These are phyloP conservation scores for Epinephelus fuscoguttatus DNA, from an alignment of 2,113 vertebrate species.

Conservation along the genomic window DNA sequence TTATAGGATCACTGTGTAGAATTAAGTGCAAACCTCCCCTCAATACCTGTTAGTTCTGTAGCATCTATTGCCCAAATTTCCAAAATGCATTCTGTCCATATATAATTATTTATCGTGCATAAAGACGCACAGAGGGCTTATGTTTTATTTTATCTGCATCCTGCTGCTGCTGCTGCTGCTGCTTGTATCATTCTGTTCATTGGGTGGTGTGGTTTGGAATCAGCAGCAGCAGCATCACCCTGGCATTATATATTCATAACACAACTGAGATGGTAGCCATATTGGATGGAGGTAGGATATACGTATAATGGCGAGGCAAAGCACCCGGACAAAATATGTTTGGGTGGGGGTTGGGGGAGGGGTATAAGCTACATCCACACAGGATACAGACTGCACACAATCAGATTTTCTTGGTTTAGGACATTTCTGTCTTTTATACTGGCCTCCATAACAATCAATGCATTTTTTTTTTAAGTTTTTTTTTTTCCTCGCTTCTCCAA, in stretches of 20 bases:
- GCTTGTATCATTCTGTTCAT: not conserved
- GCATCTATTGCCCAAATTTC: not conserved
- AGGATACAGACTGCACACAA: slow-evolving; percentile 38
- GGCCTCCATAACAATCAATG: not conserved
- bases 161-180: slow-evolving; percentile 20
- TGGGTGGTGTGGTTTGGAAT: slow-evolving; percentile 13
- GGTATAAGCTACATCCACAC: slow-evolving; percentile 11
- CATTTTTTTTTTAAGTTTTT: not conserved
- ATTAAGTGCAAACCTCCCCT: not conserved
- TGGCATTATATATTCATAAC: slow-evolving; percentile 79
- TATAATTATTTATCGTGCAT: not conserved
- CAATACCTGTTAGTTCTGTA: not conserved
- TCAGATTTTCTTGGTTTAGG: slow-evolving; percentile 22
- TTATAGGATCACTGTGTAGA: not conserved
- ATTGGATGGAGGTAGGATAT: slow-evolving; percentile 74
- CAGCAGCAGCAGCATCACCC: slow-evolving; percentile 29
- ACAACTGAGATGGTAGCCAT: slow-evolving; percentile 67
- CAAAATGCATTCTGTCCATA: not conserved
- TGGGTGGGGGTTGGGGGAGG: slow-evolving; percentile 58
- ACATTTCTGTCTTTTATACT: slow-evolving; percentile 19
- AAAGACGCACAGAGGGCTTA: not conserved
- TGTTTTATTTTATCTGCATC: not conserved
- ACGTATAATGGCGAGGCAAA: slow-evolving; percentile 63
- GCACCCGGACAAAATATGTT: slow-evolving; percentile 61
- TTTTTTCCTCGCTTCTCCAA: not conserved